Evolutionary conservation across 2,888 invertebrate genomes (phyloP).

Genomic region (Eupithecia subumbrata): DNA sequence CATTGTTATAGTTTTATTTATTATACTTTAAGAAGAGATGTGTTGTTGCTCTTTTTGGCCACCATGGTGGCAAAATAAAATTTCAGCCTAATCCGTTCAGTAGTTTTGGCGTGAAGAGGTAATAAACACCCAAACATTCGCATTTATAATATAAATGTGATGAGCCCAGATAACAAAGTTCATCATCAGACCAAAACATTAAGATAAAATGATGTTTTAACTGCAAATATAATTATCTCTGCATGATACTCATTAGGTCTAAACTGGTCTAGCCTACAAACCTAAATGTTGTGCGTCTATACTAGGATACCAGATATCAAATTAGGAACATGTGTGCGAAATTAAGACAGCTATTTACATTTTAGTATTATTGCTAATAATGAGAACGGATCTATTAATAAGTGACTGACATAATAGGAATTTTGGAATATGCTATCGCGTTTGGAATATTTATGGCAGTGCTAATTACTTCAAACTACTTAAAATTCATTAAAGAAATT

Average conservation of each 20-base stretch:
- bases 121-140: too few relatives aligned
- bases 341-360: conserved; percentile 15
- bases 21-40: too few relatives aligned
- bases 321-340: conserved; percentile 44
- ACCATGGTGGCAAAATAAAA: too few relatives aligned
- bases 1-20: too few relatives aligned
- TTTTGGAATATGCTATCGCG: neutral
- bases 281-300: conserved; percentile 36
- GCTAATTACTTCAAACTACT: neutral
- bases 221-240: conserved; percentile 9
- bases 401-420: conserved; percentile 27
- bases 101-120: too few relatives aligned
- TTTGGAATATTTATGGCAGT: neutral
- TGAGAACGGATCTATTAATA: conserved; percentile 36
- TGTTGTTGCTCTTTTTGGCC: too few relatives aligned
- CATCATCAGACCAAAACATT: neutral
- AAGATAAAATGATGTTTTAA: neutral
- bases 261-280: conserved; percentile 40
- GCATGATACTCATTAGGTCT: conserved; percentile 30
- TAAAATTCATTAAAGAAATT: neutral
- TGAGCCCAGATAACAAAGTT: neutral
- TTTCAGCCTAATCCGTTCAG: too few relatives aligned
- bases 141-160: too few relatives aligned
- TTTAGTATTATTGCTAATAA: conserved; percentile 40
- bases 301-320: conserved; percentile 37